Evolutionary conservation across 2,888 invertebrate species (phyloP), one percentile per base, ranked within the genome.

Genomic region (Spodoptera littoralis): DNA sequence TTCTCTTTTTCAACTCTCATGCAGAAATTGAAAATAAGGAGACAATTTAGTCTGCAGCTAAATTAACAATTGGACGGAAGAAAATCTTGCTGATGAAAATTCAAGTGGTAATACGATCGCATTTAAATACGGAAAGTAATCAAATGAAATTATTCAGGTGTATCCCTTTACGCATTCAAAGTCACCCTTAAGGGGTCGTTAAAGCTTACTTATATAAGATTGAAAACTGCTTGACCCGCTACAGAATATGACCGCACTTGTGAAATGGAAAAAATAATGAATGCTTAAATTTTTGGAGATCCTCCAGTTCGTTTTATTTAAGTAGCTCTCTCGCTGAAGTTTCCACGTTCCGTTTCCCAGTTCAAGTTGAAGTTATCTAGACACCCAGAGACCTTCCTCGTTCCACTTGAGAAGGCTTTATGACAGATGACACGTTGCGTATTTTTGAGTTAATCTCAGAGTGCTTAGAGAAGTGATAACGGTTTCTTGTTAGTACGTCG

Each of bases 231-330:
- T 84, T 84, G 82, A 80, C 80, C 59, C 57, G 70, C 71, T 58
- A 68, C 60, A 60, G 76, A 78, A 79, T 79, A 73, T 74, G 67
- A 79, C 76, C 72, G 76, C 80, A 77, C 82, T 83, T 76, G 66
- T 66, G 70, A 79, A 82, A 81, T 75, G 78, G 66, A 82, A 82
- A 83, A 83, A 85, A 77, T 79, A 79, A 84, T 81, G 80, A 84
- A 80, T 81, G 80, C 79, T 81, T 76, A 81, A 83, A 79, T 80
- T 84, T 78, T 80, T 77, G 78, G 80, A 82, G 79, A 73, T 68
- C 72, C 83, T 86, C 74, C 79, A 78, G 77, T 77, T 81, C 78
- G 73, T 79, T 78, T 78, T 74, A 69, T 71, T 61, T 81, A 80
- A 87, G 85, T 80, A 80, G 77, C 80, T 73, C 78, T 77, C 75